Percentiles rank a stretch among this genome's conserved stretches.
These are phyloP conservation scores for Hyposmocoma kahamanoa DNA, from an alignment of 1,140 invertebrate genomes.

Conservation along the genomic window DNA sequence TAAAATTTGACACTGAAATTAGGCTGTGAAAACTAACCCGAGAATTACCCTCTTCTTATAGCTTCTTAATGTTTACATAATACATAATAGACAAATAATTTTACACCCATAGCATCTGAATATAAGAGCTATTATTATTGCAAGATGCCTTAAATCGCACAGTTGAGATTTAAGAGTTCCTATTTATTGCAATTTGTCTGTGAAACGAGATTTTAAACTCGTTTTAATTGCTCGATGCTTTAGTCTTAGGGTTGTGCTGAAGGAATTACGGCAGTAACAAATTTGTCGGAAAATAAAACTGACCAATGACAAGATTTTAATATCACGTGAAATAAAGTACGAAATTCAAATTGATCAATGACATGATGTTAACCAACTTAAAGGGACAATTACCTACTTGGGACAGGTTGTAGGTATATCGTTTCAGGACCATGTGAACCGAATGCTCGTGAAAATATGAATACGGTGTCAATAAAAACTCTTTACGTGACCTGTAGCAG, in stretches of 20 bases:
- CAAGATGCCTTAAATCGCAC: slow-evolving; percentile 14
- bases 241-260: slow-evolving; percentile 12
- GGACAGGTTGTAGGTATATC: neutral
- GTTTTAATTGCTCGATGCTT: slow-evolving; percentile 38
- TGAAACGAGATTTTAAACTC: slow-evolving; percentile 48
- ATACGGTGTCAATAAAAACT: no score
- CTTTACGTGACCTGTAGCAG: no score
- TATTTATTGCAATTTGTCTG: slow-evolving; percentile 54
- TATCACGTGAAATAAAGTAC: neutral
- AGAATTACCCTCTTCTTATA: neutral
- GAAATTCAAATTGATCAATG: neutral
- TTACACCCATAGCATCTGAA: neutral
- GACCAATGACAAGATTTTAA: neutral
- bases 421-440: neutral
- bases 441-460: no score
- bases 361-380: neutral
- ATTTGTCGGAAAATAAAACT: neutral
- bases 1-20: no score
- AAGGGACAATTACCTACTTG: neutral
- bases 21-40: neutral
- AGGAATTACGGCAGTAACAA: neutral
- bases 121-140: neutral
- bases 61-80: neutral
- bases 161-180: slow-evolving; percentile 30
- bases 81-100: neutral